A percentile compares a stretch with the other conserved stretches of the same genome.
Evolutionary conservation across 2,888 invertebrate genomes (phyloP).

Genomic region (Andrena dorsata): DNA sequence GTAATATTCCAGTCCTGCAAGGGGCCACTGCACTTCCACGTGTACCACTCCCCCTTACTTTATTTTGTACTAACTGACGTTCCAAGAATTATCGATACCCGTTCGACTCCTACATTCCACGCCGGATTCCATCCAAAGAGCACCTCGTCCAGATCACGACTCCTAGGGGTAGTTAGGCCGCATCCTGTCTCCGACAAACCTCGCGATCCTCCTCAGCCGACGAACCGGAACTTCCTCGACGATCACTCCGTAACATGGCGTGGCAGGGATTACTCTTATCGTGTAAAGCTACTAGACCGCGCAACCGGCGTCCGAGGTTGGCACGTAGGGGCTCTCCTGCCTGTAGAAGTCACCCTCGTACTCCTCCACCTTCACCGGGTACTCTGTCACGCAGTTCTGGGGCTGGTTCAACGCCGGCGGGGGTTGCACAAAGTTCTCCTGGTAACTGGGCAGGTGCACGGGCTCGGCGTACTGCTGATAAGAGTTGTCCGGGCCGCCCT

Average conservation of each 20-base stretch:
- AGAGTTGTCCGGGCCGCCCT: constrained; percentile 84
- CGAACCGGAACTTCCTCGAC: constrained; percentile 33
- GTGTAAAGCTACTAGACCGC: constrained; percentile 78
- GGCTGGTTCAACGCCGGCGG: constrained; percentile 78
- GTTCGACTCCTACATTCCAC: background rate
- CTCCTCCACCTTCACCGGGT: constrained; percentile 82
- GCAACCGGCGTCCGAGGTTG: constrained; percentile 81
- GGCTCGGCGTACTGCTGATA: constrained; percentile 82
- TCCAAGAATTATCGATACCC: background rate
- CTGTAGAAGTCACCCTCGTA: constrained; percentile 81
- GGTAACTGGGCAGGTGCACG: constrained; percentile 80
- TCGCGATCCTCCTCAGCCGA: constrained; percentile 6
- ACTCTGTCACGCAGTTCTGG: constrained; percentile 81
- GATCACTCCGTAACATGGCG: constrained; percentile 43
- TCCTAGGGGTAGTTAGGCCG: background rate
- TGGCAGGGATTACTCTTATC: constrained; percentile 31
- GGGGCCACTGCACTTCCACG: too few relatives aligned
- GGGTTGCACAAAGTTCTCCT: constrained; percentile 81
- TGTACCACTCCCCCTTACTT: too few relatives aligned
- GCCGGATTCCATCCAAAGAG: background rate
- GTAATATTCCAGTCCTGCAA: too few relatives aligned
- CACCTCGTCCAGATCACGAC: background rate
- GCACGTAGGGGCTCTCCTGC: constrained; percentile 80
- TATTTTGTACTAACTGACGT: too few relatives aligned
- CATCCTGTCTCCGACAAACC: background rate